Evolutionary conservation across 2,888 invertebrate species (phyloP).

Genomic region (Caradrina kadenii): DNA sequence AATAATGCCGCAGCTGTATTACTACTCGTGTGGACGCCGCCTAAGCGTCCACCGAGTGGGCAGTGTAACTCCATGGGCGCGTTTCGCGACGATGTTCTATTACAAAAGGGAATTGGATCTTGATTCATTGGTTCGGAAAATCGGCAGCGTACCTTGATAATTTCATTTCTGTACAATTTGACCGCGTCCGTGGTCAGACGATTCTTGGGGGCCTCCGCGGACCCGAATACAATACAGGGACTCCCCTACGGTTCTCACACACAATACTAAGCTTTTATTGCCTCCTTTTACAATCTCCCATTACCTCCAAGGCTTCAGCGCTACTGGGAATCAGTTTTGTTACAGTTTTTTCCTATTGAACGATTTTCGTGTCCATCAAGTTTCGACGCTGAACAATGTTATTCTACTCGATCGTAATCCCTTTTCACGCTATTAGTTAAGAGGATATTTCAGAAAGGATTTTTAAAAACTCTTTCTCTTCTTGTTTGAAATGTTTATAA

Average conservation of each 20-base stretch:
- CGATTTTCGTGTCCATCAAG: conserved; percentile 82
- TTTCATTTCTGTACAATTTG: conserved; percentile 91
- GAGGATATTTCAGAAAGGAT: conserved; percentile 59
- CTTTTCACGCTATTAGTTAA: conserved; percentile 68
- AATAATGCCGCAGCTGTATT: conserved; percentile 67
- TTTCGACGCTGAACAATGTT: conserved; percentile 77
- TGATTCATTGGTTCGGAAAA: conserved; percentile 91
- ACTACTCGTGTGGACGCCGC: conserved; percentile 75
- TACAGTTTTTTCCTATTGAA: conserved; percentile 85
- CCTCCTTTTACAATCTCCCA: conserved; percentile 90
- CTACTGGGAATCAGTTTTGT: conserved; percentile 89
- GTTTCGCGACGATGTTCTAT: conserved; percentile 90
- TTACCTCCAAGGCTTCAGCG: conserved; percentile 87
- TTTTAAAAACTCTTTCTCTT: conserved; percentile 40
- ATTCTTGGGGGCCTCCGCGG: conserved; percentile 88
- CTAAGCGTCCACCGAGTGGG: conserved; percentile 87
- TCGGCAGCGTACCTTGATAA: conserved; percentile 91
- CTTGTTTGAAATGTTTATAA: conserved; percentile 39
- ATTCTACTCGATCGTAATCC: conserved; percentile 69
- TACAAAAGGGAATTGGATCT: conserved; percentile 91
- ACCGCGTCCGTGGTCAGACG: conserved; percentile 90
- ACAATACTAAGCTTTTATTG: conserved; percentile 91
- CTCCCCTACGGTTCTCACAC: conserved; percentile 88
- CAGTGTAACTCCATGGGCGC: conserved; percentile 87
- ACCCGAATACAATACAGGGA: conserved; percentile 87